phyloP scores from a whole-genome alignment of 2,888 invertebrate species.

The Geotrupes spiniger region DNA sequence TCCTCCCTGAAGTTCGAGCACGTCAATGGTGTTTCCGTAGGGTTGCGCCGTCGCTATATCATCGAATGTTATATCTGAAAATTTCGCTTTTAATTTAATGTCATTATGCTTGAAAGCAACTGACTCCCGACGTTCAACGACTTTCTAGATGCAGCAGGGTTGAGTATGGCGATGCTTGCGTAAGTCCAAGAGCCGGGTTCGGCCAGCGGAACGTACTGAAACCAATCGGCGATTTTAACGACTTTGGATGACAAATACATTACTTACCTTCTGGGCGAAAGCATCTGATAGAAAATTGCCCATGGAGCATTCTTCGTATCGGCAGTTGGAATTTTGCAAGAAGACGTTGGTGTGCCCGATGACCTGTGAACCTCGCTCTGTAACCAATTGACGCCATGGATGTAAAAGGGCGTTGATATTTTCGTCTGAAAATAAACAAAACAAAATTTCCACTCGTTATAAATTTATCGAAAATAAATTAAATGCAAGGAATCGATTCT shows the following conservation, averaged over 20 bases:
- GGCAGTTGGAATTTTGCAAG: slow-evolving; percentile 57
- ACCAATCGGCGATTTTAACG: no score
- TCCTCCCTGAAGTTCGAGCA: slow-evolving; percentile 23
- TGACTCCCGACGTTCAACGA: slow-evolving; percentile 64
- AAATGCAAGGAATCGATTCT: neutral
- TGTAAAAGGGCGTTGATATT: slow-evolving; percentile 58
- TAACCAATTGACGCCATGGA: slow-evolving; percentile 60
- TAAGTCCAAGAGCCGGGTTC: slow-evolving; percentile 60
- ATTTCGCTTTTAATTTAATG: no score
- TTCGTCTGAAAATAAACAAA: slow-evolving; percentile 54
- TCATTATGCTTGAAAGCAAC: slow-evolving; percentile 22
- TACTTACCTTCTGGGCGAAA: slow-evolving; percentile 62
- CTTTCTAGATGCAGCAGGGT: slow-evolving; percentile 68
- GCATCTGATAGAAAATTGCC: slow-evolving; percentile 74
- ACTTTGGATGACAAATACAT: no score
- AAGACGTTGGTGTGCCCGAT: slow-evolving; percentile 61
- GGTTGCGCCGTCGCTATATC: slow-evolving; percentile 69
- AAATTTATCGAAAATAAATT: neutral
- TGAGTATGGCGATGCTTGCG: slow-evolving; percentile 65
- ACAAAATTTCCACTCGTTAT: neutral
- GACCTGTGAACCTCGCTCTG: slow-evolving; percentile 54
- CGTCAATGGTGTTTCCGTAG: slow-evolving; percentile 71
- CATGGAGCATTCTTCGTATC: slow-evolving; percentile 66
- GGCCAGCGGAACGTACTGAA: slow-evolving; percentile 52
- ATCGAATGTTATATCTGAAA: slow-evolving; percentile 67